Evolutionary conservation across 1,140 invertebrate species (phyloP).

Genomic region (Zophobas morio): DNA sequence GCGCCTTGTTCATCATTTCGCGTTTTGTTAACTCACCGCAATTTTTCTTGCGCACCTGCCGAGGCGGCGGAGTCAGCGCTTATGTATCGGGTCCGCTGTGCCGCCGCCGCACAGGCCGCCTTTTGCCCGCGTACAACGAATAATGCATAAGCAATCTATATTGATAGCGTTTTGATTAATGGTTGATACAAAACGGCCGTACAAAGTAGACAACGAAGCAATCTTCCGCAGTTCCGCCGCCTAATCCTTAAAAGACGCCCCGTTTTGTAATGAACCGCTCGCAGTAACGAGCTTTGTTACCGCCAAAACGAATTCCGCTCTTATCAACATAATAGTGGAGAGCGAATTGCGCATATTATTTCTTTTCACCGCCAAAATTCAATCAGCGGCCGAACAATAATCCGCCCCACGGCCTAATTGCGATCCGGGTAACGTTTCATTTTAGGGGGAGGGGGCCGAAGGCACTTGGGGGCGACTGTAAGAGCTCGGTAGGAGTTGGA

Average conservation of each 20-base stretch:
- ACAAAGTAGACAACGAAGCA: slow-evolving; percentile 35
- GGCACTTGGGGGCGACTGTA: too few species aligned
- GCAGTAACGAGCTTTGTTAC: slow-evolving; percentile 30
- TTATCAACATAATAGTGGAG: slow-evolving; percentile 38
- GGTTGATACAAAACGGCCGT: slow-evolving; percentile 40
- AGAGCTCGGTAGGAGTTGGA: too few species aligned
- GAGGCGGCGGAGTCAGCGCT: background rate
- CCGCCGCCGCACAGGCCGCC: background rate
- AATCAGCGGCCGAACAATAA: slow-evolving; percentile 37
- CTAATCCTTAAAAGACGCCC: slow-evolving; percentile 33
- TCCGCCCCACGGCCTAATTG: slow-evolving; percentile 23
- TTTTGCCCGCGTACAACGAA: slow-evolving; percentile 2
- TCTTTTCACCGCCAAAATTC: slow-evolving; percentile 34
- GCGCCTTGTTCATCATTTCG: too few species aligned
- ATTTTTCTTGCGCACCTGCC: too few species aligned
- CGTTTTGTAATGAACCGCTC: slow-evolving; percentile 37
- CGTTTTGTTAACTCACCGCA: too few species aligned
- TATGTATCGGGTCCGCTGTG: slow-evolving; percentile 4
- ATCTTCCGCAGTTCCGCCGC: background rate
- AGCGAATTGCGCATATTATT: slow-evolving; percentile 35
- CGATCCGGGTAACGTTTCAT: slow-evolving; percentile 32
- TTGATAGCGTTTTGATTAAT: slow-evolving; percentile 46
- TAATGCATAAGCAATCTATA: slow-evolving; percentile 44
- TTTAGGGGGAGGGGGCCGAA: background rate
- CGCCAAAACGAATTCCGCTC: slow-evolving; percentile 6